Base-by-base conservation (phyloP, 2,888 invertebrate genomes). In the Shargacucullia verbasci region DNA sequence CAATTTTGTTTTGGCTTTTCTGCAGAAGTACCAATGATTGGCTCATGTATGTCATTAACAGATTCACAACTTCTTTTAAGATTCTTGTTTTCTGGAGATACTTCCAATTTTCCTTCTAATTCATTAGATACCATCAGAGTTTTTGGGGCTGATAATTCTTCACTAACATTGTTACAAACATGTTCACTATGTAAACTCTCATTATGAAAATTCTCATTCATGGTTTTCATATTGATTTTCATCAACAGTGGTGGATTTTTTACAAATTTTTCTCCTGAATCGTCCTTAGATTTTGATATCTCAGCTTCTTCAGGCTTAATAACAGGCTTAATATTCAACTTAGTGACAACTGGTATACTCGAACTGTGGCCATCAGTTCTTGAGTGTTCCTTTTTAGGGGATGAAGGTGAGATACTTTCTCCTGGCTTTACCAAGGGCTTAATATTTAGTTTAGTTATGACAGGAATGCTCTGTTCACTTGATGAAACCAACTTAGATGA, bases 321-420 rank as follows among this genome's bases (percentile, higher is more conserved):
- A 48, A 94, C 84, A 43, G 95, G 94, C 81, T 94, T 95, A 49
- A 95, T 95, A 71, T 92, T 91, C 50, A 94, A 71, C 80, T 92
- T 94, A 55, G 92, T 90, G 12, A 94, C 84, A 62, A 87, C 71
- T 61, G 92, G 91, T 64, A 89, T 85, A 70, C 75, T 71, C 12
- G 82, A 64, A 74, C 74, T 83, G 49, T 79, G 82, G 13, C 59
- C 44, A 56, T 86, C 84, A 10, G 41, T 58, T 75, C 82, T 91
- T 66, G 78, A 74, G 59, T 76, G 79, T 54, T 88, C 91, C 69
- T 86, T 91, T 79, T 91, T 93, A 55, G 92, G 92, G 34, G 93
- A 93, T 56, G 78, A 78, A 33, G 88, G 87, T 55, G 84, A 81
- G 58, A 73, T 69, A 72, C 70, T 82, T 38, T 89, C 91, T 37